These are phyloP conservation scores for Sprattus sprattus DNA, from an alignment of 2,113 vertebrate species.

Conservation along the genomic window DNA sequence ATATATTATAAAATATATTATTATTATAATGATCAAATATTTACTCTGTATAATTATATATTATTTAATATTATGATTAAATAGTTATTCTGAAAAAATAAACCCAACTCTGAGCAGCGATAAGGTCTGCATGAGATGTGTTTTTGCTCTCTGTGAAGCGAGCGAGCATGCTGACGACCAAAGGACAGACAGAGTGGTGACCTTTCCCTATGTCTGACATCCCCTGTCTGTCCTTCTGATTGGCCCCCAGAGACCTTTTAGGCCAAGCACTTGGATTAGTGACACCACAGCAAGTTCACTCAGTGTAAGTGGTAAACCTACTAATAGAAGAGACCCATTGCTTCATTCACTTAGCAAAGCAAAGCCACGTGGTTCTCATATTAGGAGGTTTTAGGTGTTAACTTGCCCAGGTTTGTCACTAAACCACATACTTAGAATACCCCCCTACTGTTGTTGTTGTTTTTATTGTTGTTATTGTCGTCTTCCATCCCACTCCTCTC, in stretches of 20 bases:
- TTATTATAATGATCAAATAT: neutral
- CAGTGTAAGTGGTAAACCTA: too few species aligned
- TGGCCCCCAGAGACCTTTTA: constrained; percentile 22
- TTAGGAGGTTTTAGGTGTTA: too few species aligned
- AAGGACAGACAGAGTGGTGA: constrained; percentile 26
- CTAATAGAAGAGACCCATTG: too few species aligned
- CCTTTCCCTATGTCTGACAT: constrained; percentile 36
- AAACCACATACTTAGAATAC: too few species aligned
- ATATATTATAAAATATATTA: too few species aligned
- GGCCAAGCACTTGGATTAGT: too few species aligned
- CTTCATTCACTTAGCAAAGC: too few species aligned
- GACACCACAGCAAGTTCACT: too few species aligned
- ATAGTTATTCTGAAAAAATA: neutral
- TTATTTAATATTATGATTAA: too few species aligned
- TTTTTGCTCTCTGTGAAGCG: neutral
- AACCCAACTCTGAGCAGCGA: neutral
- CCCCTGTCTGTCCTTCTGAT: constrained; percentile 21
- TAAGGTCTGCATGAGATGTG: too few species aligned
- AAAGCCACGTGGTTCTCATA: too few species aligned
- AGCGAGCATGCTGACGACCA: neutral
- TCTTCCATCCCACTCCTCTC: neutral
- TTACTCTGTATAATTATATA: neutral
- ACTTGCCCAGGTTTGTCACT: too few species aligned
- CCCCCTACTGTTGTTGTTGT: neutral
- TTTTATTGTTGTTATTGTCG: neutral